Evolutionary conservation across 2,888 invertebrate species (phyloP).

Genomic region (Crocallis elinguaria): DNA sequence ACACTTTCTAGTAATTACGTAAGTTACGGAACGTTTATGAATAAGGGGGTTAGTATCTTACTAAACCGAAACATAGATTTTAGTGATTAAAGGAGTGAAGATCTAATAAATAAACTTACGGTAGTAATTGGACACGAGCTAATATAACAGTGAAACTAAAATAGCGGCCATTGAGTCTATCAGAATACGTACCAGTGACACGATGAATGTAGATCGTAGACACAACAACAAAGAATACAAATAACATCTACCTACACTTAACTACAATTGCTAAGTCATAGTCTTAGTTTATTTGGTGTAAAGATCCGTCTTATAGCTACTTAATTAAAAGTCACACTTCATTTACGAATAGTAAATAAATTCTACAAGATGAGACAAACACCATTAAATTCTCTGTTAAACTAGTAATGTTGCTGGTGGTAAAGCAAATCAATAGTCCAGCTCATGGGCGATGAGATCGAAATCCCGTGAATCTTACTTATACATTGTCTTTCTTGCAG

Average conservation of each 20-base stretch:
- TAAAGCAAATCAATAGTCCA: too few species aligned
- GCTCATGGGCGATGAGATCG: too few species aligned
- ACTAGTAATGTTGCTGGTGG: not conserved
- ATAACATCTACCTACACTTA: constrained; percentile 66
- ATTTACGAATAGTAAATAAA: constrained; percentile 44
- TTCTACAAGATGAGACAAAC: constrained; percentile 36
- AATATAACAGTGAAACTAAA: not conserved
- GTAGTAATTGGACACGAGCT: not conserved
- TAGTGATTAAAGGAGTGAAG: too few species aligned
- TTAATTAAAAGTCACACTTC: constrained; percentile 57
- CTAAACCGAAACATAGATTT: too few species aligned
- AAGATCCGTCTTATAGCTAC: constrained; percentile 77
- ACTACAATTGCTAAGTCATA: constrained; percentile 69
- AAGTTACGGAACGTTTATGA: too few species aligned
- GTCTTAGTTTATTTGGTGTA: constrained; percentile 83
- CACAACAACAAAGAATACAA: constrained; percentile 66
- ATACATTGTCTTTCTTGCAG: too few species aligned
- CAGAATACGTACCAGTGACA: constrained; percentile 22
- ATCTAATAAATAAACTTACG: too few species aligned
- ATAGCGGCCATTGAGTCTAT: not conserved
- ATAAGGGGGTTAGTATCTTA: too few species aligned
- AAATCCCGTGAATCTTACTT: too few species aligned
- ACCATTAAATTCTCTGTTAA: not conserved
- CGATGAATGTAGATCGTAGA: constrained; percentile 49
- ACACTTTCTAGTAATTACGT: too few species aligned